Base-by-base conservation (phyloP, 2,888 invertebrate genomes). In the Xestia sexstrigata region DNA sequence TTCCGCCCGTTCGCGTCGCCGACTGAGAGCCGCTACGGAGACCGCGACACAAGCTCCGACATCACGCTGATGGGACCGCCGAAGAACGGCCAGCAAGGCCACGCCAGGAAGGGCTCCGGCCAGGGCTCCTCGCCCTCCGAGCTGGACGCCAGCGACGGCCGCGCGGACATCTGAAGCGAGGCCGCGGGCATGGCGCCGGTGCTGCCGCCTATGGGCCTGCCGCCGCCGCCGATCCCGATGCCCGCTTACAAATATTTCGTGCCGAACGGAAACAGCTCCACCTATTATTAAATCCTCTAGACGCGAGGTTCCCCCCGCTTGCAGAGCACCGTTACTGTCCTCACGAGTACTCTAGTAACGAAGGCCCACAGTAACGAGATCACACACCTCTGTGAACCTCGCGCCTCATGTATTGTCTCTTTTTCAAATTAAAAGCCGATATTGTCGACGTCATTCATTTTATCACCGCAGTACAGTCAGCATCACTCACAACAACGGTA, bases 91-190 rank as follows among this genome's bases (percentile, higher is more conserved):
- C 82, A 91, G 93, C 82, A 91, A 92, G 70, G 89, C 89, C 76
- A 92, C 92, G 69, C 93, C 92, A 82, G 88, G 69, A 88, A 88
- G 78, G 85, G 81, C 89, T 95, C 96, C 77, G 94, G 94, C 85
- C 96, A 96, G 89, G 95, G 95, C 84, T 95, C 97, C 91, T 94
- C 97, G 82, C 95, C 97, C 88, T 96, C 95, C 90, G 96, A 97
- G 89, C 97, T 98, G 94, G 98, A 87, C 58, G 92, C 93, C 82
- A 92, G 91, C 79, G 97, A 98, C 93, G 97, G 97, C 93, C 98
- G 97, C 89, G 95, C 95, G 89, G 96, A 96, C 93, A 97, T 96
- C 91, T 96, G 96, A 96, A 96, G 96, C 92, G 95, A 93, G 93
- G 95, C 95, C 90, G 96, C 96, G 96, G 96, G 95, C 93, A 91